These are phyloP conservation scores for Sciurus carolinensis DNA, from an alignment of 2,797 vertebrate genomes.

Conservation along the genomic window DNA sequence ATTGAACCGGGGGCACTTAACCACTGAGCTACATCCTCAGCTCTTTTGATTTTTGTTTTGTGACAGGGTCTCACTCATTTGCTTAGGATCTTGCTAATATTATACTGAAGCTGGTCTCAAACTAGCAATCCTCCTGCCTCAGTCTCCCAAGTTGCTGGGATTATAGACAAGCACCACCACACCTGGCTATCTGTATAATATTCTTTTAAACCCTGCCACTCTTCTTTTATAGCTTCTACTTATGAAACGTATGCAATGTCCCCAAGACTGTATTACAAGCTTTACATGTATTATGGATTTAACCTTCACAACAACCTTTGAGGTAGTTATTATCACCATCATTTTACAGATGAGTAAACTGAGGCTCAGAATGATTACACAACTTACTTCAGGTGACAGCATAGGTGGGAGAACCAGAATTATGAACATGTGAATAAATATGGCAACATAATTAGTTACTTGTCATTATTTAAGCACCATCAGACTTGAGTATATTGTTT, in stretches of 20 bases:
- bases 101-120: too few species aligned
- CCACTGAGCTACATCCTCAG: too few species aligned
- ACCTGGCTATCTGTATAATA: background rate
- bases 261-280: slow-evolving; percentile 15
- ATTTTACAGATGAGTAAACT: slow-evolving; percentile 59
- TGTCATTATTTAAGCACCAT: slow-evolving; percentile 23
- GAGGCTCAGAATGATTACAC: slow-evolving; percentile 29
- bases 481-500: background rate
- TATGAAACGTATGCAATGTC: background rate
- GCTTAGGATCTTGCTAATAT: too few species aligned
- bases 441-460: background rate
- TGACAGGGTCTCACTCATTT: too few species aligned
- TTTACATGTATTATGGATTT: background rate
- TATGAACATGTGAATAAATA: slow-evolving; percentile 40
- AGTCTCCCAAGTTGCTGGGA: background rate
- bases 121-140: background rate
- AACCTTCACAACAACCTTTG: slow-evolving; percentile 32
- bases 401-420: slow-evolving; percentile 5
- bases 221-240: slow-evolving; percentile 14
- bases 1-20: too few species aligned
- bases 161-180: background rate
- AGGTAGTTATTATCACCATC: slow-evolving; percentile 50
- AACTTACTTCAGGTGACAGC: slow-evolving; percentile 59
- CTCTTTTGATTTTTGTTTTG: too few species aligned
- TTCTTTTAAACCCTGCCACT: background rate